Base-by-base conservation (phyloP, 2,797 vertebrate species). In the Remorina albescens region DNA sequence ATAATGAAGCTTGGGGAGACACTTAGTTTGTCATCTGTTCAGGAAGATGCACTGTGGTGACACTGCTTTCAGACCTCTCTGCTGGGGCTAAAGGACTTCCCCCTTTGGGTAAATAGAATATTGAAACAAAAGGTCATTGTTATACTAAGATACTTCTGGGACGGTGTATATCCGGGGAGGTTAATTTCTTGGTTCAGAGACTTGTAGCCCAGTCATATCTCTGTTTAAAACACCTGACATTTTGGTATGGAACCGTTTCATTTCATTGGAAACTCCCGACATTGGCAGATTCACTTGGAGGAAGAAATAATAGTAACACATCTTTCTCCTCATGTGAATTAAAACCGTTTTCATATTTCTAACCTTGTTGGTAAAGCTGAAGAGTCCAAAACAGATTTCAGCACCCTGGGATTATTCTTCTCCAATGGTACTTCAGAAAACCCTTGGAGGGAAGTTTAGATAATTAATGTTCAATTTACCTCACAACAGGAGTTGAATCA, bases 1-100 rank as follows among this genome's bases (percentile, higher is more conserved):
- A 73, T 73, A 71, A 81, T 57, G 6, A 54, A 66, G 15, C 36
- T 32, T 4, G 1, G 28, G 5, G 8, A 71, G 67, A 57, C 63
- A n/a, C 42, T 57, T 62, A 2, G 57, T 64, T 60, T 63, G 32
- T 74, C 59, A 44, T 53, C 4, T 9, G 55, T 34, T 82, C 32
- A 15, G 44, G 54, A 57, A 63, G 67, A 32, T n/a, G 50, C 28
- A 23, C 32, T 60, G n/a, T 25, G 28, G 34, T 55, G 54, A 78
- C 44, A 32, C 47, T 37, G 10, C 32, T 39, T 30, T 47, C 41
- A 41, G 41, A 59, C 18, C 26, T 58, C 6, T 42, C 11, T 36
- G 21, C 34, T 12, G 2, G 21, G 36, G 0, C 56, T 54, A 34
- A 4, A 11, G 0, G 5, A 6, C 25, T n/a, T 18, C 8, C 16